These are phyloP conservation scores for Lissonota sp. DNA, from an alignment of 2,888 invertebrate species.

Conservation along the genomic window DNA sequence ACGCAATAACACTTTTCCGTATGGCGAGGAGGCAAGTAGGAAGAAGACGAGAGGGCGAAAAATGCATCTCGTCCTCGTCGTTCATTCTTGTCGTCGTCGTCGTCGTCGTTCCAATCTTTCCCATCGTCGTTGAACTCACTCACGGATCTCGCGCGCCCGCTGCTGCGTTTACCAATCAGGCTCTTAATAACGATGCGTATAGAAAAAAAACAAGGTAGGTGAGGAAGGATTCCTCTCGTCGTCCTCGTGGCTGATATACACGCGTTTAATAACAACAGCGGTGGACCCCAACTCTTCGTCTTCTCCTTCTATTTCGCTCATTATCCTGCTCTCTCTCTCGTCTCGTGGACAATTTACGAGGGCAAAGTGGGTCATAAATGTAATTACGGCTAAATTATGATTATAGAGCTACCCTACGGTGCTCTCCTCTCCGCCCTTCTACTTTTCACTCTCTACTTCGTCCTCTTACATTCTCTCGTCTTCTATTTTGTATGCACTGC, in stretches of 20 bases:
- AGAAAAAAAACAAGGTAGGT: constrained; percentile 67
- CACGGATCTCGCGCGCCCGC: constrained; percentile 56
- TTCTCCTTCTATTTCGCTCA: constrained; percentile 18
- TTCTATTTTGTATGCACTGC: constrained; percentile 20
- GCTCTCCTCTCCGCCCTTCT: constrained; percentile 34
- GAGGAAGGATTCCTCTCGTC: constrained; percentile 65
- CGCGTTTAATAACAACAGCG: constrained; percentile 75
- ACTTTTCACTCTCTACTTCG: constrained; percentile 15
- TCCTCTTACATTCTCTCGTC: constrained; percentile 18
- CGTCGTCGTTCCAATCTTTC: constrained; percentile 16
- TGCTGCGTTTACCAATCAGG: constrained; percentile 75
- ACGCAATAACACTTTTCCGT: constrained; percentile 48
- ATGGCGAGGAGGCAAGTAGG: neutral
- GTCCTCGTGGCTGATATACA: constrained; percentile 65
- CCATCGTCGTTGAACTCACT: constrained; percentile 66
- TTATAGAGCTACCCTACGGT: constrained; percentile 78
- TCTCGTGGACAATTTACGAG: constrained; percentile 81
- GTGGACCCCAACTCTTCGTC: constrained; percentile 43
- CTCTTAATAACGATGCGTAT: constrained; percentile 77
- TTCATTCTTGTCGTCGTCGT: constrained; percentile 5
- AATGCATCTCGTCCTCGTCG: constrained; percentile 36
- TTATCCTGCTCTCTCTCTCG: constrained; percentile 63
- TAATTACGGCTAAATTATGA: constrained; percentile 82
- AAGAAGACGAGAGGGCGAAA: constrained; percentile 37
- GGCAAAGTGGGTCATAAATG: constrained; percentile 82